phyloP scores from a whole-genome alignment of 2,888 invertebrate species.

The Fragum fragum region DNA sequence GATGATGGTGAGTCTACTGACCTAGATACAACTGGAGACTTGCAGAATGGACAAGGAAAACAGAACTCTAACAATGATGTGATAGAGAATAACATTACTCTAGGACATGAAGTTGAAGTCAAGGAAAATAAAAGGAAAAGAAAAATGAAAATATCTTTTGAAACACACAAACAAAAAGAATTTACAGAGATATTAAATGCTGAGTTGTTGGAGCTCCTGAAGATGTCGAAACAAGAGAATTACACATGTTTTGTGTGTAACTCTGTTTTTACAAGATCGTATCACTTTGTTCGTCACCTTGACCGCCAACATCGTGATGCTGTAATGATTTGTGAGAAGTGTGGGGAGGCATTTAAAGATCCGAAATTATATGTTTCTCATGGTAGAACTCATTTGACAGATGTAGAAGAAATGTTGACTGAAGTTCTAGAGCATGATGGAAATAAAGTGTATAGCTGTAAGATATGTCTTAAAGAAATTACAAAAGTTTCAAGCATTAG shows the following conservation, averaged over 20 bases:
- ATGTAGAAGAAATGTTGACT: neutral
- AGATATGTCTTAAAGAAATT: slow-evolving; percentile 8
- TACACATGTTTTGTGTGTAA: slow-evolving; percentile 44
- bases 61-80: neutral
- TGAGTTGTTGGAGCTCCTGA: neutral
- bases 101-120: neutral
- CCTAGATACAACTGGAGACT: no score
- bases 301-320: slow-evolving; percentile 33
- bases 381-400: slow-evolving; percentile 16
- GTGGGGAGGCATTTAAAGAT: slow-evolving; percentile 36
- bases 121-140: neutral
- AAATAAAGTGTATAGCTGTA: slow-evolving; percentile 5
- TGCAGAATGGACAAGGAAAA: no score
- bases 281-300: slow-evolving; percentile 58
- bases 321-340: slow-evolving; percentile 39
- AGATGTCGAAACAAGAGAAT: no score
- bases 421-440: neutral
- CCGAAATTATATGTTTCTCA: slow-evolving; percentile 48
- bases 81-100: neutral
- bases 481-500: neutral
- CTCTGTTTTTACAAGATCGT: slow-evolving; percentile 36
- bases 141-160: neutral
- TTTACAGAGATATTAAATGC: neutral
- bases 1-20: neutral
- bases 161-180: neutral